Evolutionary conservation across 2,888 invertebrate genomes (phyloP).

Genomic region (Drosophila macrothrix): DNA sequence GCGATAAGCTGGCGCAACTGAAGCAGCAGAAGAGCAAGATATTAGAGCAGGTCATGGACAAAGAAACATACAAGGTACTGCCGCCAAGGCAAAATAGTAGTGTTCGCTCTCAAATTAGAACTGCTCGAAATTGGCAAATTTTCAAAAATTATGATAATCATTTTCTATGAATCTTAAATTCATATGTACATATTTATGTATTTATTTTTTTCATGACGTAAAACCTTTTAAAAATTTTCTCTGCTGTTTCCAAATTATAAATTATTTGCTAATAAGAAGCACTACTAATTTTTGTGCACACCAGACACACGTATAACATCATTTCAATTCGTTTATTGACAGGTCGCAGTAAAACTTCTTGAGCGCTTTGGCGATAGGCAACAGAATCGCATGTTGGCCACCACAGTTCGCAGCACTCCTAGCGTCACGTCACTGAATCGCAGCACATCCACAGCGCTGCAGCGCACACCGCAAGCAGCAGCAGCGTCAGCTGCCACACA

Average conservation of each 20-base stretch:
- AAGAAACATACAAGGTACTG: constrained; percentile 96
- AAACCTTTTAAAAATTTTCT: neutral
- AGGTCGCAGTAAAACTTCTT: constrained; percentile 84
- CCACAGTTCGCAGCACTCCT: constrained; percentile 18
- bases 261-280: neutral
- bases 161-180: neutral
- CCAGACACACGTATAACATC: neutral
- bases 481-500: constrained; percentile 15
- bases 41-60: constrained; percentile 98
- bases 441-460: constrained; percentile 19
- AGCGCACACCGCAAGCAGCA: constrained; percentile 35
- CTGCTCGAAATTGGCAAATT: neutral
- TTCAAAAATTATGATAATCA: neutral
- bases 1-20: constrained; percentile 89
- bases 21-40: constrained; percentile 94
- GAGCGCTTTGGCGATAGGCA: constrained; percentile 84
- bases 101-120: neutral
- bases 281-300: neutral
- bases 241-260: neutral
- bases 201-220: neutral
- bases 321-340: neutral
- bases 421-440: constrained; percentile 33
- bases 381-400: constrained; percentile 45
- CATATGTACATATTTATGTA: neutral
- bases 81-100: neutral